Conservation (phyloP, 1,140 invertebrate species). For the Agrypnia vestita region DNA sequence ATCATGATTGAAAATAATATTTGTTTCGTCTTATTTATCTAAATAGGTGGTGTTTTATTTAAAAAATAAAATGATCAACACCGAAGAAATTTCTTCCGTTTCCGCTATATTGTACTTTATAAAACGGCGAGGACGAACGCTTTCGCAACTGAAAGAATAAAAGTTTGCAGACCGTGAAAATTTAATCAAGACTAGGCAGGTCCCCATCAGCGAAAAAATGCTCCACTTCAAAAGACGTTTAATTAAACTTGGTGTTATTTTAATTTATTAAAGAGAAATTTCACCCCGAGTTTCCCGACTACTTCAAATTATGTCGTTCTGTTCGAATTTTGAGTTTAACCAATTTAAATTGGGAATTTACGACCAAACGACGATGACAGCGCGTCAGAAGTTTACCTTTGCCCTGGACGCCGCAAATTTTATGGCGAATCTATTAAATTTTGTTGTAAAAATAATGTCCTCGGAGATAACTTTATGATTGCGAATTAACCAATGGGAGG, state of each 20-base stretch:
- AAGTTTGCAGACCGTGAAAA: slow-evolving; percentile 55
- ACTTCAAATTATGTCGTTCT: slow-evolving; percentile 39
- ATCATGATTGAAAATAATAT: too few relatives aligned
- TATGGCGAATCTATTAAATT: slow-evolving; percentile 25
- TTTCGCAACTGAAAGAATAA: slow-evolving; percentile 32
- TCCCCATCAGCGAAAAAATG: slow-evolving; percentile 49
- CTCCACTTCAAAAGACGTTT: slow-evolving; percentile 50
- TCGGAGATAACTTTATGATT: background rate
- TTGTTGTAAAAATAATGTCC: slow-evolving; percentile 23
- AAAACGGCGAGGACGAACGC: slow-evolving; percentile 3
- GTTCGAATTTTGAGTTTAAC: slow-evolving; percentile 25
- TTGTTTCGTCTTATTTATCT: too few relatives aligned
- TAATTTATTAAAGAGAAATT: slow-evolving; percentile 60
- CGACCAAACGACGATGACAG: slow-evolving; percentile 16
- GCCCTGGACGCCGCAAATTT: background rate
- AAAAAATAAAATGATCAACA: too few relatives aligned
- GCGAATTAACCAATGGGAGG: background rate
- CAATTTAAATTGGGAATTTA: slow-evolving; percentile 36
- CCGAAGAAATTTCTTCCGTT: background rate
- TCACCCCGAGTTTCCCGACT: slow-evolving; percentile 42
- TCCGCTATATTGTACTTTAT: slow-evolving; percentile 12
- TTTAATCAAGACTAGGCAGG: slow-evolving; percentile 51
- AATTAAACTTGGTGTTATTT: slow-evolving; percentile 60
- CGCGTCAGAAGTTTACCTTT: slow-evolving; percentile 27
- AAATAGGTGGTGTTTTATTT: too few relatives aligned